A percentile compares a stretch with the other conserved stretches of the same genome.
Evolutionary conservation across 2,797 vertebrate genomes (phyloP).

Genomic region (Hemitrygon akajei): DNA sequence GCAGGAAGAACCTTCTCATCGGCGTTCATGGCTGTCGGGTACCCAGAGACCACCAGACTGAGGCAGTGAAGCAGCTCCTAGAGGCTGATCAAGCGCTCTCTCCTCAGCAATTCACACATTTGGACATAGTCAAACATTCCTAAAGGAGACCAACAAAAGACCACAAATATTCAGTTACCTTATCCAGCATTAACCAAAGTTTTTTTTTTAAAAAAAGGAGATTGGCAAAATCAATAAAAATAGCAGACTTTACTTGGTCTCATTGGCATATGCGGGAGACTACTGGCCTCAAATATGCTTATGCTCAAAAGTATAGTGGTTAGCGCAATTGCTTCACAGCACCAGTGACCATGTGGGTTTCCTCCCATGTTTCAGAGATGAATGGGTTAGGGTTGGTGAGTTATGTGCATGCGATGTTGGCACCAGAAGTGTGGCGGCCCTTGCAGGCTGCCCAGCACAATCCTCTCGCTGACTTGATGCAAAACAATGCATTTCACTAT

Average conservation of each 20-base stretch:
- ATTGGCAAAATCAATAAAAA: not conserved
- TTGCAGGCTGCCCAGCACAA: no score
- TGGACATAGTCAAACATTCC: not conserved
- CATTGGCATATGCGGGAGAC: not conserved
- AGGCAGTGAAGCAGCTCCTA: not conserved
- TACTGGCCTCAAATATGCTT: not conserved
- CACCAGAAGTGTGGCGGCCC: no score
- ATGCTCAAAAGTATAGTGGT: no score
- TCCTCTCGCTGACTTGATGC: no score
- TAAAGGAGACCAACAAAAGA: not conserved
- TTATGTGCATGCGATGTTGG: no score
- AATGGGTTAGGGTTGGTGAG: no score
- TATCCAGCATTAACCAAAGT: not conserved
- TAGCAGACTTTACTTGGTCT: not conserved
- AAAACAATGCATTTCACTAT: no score
- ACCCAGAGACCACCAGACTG: not conserved
- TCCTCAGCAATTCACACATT: not conserved
- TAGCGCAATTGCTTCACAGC: no score
- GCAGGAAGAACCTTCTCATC: conserved; percentile 63
- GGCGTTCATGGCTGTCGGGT: conserved; percentile 59
- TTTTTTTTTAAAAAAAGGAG: no score
- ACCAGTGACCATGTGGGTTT: no score
- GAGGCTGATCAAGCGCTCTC: not conserved
- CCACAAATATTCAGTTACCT: not conserved
- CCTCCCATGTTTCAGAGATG: no score